Evolutionary conservation across 1,140 invertebrate genomes (phyloP), one percentile per base, ranked within the genome.

Genomic region (Periplaneta americana): DNA sequence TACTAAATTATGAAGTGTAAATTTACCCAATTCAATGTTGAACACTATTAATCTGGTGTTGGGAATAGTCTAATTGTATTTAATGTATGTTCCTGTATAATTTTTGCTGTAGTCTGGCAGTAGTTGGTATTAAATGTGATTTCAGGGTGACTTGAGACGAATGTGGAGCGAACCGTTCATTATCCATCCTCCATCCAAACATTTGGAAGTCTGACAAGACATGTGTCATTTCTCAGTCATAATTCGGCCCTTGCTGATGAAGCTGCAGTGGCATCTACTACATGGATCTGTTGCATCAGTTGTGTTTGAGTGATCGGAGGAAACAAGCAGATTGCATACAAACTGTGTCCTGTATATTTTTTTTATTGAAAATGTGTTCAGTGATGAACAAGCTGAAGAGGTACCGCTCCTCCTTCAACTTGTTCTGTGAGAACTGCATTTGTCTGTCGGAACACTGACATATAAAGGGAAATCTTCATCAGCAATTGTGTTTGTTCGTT

Each of bases 91-190:
- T 34, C 17, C 22, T 34, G 34, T 75, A 22, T 32, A 22, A 75
- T 75, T 75, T 1, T 75, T 76, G 34, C 28, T 35, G 34, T 76
- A n/a, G n/a, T 76, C 6, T 76, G 34, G 3, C 31, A 8, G 8
- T 31, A 80, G 28, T 74, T 66, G 32, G n/a, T 80, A 66, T n/a
- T 80, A 2, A 15, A 37, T 48, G 36, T 77, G 82, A 82, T 90
- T 91, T 37, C 87, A 98, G 97, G 97, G 97, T 84, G 98, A 99
- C 91, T 91, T 99, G 82, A 91, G 97, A 87, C 92, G 97, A 85
- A 99, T 99, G 97, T 99, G 98, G 98, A 97, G 96, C 86, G 97
- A 98, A 90, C 97, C 98, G 39, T 99, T 99, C 88, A 96, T 96
- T 88, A 91, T 93, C 84, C 93, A 95, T 85, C 91, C 91, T 86